phyloP scores from a whole-genome alignment of 1,140 invertebrate species.

The Carposina sasakii region DNA sequence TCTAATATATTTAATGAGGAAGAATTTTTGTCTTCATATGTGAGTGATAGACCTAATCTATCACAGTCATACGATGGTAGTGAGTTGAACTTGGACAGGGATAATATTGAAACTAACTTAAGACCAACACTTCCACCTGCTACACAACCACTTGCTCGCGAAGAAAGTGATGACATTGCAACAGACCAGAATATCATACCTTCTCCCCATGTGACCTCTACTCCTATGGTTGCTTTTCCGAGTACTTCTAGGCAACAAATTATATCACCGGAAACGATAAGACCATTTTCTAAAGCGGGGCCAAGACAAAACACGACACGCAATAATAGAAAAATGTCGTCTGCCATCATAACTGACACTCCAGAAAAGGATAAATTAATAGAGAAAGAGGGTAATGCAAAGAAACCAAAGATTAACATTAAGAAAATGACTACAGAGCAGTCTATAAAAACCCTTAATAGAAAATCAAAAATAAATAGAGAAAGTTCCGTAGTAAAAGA shows the following conservation, averaged over 20 bases:
- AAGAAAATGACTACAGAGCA: too few species aligned
- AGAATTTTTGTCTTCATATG: conserved; percentile 3
- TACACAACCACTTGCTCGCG: background rate
- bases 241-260: background rate
- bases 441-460: too few species aligned
- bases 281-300: background rate
- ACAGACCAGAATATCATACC: background rate
- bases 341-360: too few species aligned
- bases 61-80: background rate
- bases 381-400: too few species aligned
- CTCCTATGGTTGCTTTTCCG: background rate
- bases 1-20: conserved; percentile 2
- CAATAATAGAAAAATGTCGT: too few species aligned
- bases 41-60: background rate
- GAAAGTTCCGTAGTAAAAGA: too few species aligned
- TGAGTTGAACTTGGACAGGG: background rate
- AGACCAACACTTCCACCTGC: background rate
- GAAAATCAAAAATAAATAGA: too few species aligned
- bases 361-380: too few species aligned
- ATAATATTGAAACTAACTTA: background rate
- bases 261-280: background rate
- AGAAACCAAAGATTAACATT: too few species aligned
- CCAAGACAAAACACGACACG: too few species aligned
- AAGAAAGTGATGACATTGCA: background rate
- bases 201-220: background rate